A percentile compares a stretch with the other conserved stretches of the same genome.
Conservation (phyloP, 2,113 vertebrate genomes). For the Leiothrix lutea region DNA sequence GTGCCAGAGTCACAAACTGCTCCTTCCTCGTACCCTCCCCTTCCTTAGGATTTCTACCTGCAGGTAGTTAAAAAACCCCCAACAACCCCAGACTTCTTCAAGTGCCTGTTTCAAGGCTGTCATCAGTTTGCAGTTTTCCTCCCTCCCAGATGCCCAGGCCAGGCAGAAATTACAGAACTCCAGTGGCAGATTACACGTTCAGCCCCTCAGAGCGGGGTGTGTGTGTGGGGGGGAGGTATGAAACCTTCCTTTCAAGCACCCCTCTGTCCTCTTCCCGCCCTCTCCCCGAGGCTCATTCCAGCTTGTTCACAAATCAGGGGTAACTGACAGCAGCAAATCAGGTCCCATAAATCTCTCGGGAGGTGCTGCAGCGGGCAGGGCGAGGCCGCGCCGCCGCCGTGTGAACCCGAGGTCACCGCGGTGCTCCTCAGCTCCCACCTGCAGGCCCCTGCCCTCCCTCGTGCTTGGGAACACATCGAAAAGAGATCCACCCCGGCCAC, state of each 20-base stretch:
- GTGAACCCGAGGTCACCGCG: neutral
- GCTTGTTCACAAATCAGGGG: constrained; percentile 54
- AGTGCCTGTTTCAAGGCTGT: constrained; percentile 12
- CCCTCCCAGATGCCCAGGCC: neutral
- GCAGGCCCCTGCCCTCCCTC: rapidly evolving
- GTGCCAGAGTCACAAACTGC: neutral
- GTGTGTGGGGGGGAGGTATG: neutral
- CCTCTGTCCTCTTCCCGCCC: neutral
- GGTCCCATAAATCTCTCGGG: constrained; percentile 2
- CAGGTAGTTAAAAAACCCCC: neutral
- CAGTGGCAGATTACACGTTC: neutral
- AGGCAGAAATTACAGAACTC: constrained; percentile 6
- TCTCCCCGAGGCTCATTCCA: constrained; percentile 59
- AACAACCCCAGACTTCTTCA: neutral
- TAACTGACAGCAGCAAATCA: constrained; percentile 43
- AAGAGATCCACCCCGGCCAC: rapidly evolving
- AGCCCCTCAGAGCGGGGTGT: neutral
- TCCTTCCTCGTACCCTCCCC: neutral
- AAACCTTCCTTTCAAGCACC: constrained; percentile 7
- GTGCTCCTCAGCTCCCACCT: neutral
- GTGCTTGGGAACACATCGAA: rapidly evolving
- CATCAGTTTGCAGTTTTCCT: constrained; percentile 41
- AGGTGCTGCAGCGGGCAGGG: neutral
- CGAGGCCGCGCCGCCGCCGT: neutral
- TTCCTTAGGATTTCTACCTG: neutral